A percentile compares a stretch with the other conserved stretches of the same genome.
phyloP scores from a whole-genome alignment of 2,797 vertebrate species.

The Mus caroli region DNA sequence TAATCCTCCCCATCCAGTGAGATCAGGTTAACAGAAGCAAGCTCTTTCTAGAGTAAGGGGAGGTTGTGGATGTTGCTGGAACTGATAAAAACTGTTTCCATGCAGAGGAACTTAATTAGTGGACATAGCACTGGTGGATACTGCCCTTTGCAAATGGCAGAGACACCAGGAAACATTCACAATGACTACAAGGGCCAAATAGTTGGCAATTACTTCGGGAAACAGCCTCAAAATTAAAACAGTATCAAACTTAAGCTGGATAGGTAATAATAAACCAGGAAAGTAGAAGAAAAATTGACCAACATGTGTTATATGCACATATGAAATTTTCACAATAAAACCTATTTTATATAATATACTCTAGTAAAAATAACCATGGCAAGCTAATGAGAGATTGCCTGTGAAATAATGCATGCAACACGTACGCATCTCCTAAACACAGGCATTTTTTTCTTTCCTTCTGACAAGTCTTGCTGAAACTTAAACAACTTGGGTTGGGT shows the following conservation, averaged over 20 bases:
- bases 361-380: not conserved
- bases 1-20: not conserved
- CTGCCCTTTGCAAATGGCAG: constrained; percentile 85
- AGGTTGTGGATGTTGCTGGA: not conserved
- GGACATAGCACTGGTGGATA: constrained; percentile 64
- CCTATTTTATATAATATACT: not conserved
- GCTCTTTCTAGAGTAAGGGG: not conserved
- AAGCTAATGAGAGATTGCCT: not conserved
- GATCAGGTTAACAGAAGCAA: not conserved
- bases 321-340: not conserved
- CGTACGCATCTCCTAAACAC: constrained; percentile 22
- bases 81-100: constrained; percentile 12
- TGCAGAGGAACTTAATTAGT: not conserved
- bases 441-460: constrained; percentile 73
- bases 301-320: no score
- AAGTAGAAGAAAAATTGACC: not conserved
- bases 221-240: constrained; percentile 50
- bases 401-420: fast-evolving
- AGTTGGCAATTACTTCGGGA: constrained; percentile 68
- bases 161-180: constrained; percentile 74
- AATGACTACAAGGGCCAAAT: constrained; percentile 73
- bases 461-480: constrained; percentile 84
- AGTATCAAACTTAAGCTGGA: constrained; percentile 58
- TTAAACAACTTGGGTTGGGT: constrained; percentile 86
- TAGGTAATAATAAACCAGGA: constrained; percentile 71